Evolutionary conservation across 2,888 invertebrate genomes (phyloP).

Genomic region (Iselma pallidipennis): DNA sequence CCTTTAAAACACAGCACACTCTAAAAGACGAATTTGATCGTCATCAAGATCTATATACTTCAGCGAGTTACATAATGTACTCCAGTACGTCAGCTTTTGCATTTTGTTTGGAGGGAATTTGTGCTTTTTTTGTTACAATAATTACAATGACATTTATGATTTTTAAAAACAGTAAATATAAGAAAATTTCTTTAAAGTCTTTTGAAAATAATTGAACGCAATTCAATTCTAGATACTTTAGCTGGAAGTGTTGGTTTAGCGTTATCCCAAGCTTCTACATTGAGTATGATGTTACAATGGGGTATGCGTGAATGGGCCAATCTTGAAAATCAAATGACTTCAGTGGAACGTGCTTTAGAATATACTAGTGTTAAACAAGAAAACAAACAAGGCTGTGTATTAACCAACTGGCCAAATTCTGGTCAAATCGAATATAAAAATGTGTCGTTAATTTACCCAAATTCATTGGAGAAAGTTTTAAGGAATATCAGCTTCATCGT

Average conservation of each 20-base stretch:
- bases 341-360: slow-evolving; percentile 75
- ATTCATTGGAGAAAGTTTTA: slow-evolving; percentile 56
- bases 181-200: no score
- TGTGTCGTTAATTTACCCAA: slow-evolving; percentile 64
- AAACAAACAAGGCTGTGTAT: slow-evolving; percentile 22
- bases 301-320: slow-evolving; percentile 82
- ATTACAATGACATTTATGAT: background rate
- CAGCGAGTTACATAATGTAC: slow-evolving; percentile 44
- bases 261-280: slow-evolving; percentile 77
- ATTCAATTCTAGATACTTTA: slow-evolving; percentile 19
- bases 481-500: slow-evolving; percentile 57
- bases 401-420: slow-evolving; percentile 63
- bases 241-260: slow-evolving; percentile 76
- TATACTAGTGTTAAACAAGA: slow-evolving; percentile 55
- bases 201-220: no score
- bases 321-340: slow-evolving; percentile 76
- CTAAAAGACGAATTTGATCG: slow-evolving; percentile 44
- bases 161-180: background rate
- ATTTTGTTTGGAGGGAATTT: slow-evolving; percentile 40
- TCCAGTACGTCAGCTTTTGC: slow-evolving; percentile 39
- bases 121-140: slow-evolving; percentile 1
- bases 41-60: slow-evolving; percentile 48
- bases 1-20: slow-evolving; percentile 39
- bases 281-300: slow-evolving; percentile 68
- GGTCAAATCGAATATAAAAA: slow-evolving; percentile 62